Evolutionary conservation across 2,797 vertebrate species (phyloP), one percentile per base, ranked within the genome.

Genomic region (Phoeniculus purpureus): DNA sequence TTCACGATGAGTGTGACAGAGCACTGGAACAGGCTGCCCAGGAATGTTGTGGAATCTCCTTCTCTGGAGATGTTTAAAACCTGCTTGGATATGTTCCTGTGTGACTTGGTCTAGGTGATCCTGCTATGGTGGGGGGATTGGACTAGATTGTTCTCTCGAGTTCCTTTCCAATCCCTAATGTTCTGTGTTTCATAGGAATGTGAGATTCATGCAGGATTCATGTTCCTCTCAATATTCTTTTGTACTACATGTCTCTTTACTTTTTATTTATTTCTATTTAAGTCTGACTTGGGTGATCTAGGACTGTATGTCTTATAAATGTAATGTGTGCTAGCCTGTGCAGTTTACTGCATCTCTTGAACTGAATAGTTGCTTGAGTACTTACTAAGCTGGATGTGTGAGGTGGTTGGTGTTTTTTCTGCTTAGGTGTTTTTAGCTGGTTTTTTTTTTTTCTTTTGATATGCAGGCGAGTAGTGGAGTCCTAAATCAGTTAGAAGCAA

Each of bases 311-410:
- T 54, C 19, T 58, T 67, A 31, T 0, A 61, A 21, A 8, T 52
- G n/a, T n/a, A 52, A 14, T 9, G 22, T 43, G 22, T 84, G 27
- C 37, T 81, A 59, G 59, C 5, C 55, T 6, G 18, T 0, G 1
- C 25, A 68, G 29, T 58, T 7, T 25, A 20, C 19, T 70, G n/a
- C 12, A 20, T 74, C n/a, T 51, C 61, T 20, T 83, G 66, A 13
- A 27, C 21, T 80, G 78, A 60, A 50, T 48, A 43, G 43, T 62
- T 77, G 13, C 18, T 45, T 56, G 21, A 76, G 32, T 2, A 18
- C 9, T 26, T 76, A 13, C 5, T 64, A 56, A 7, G 3, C 19
- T 73, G 18, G 0, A 0, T 18, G 8, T 48, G 48, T 48, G 48
- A 21, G 43, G 43, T 43, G 62, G 20, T 19, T n/a, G 19, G 17